These are phyloP conservation scores for Cantharis lateralis DNA, from an alignment of 2,888 invertebrate species.

Conservation along the genomic window DNA sequence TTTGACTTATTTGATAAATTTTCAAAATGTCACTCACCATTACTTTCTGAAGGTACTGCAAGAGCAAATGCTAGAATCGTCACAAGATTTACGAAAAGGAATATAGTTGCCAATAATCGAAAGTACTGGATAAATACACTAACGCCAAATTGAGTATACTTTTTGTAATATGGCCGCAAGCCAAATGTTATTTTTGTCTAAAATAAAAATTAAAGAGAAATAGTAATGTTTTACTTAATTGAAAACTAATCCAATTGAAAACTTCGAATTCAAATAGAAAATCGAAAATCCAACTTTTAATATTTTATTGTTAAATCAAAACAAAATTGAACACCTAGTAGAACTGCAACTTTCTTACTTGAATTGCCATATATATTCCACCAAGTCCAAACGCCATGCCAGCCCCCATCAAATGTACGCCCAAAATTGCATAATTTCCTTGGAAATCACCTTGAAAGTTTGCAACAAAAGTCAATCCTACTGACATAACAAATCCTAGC, in stretches of 20 bases:
- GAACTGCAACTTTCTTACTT: constrained; percentile 7
- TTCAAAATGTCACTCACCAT: neutral
- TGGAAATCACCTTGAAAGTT: constrained; percentile 20
- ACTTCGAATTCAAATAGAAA: too few species aligned
- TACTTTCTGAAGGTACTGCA: neutral
- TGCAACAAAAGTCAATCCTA: constrained; percentile 23
- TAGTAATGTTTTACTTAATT: too few species aligned
- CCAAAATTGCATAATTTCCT: neutral
- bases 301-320: neutral
- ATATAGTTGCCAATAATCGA: neutral
- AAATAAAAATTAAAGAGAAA: too few species aligned
- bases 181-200: neutral
- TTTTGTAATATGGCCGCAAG: neutral
- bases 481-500: constrained; percentile 10
- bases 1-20: too few species aligned
- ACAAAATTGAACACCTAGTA: neutral
- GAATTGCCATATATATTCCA: constrained; percentile 10
- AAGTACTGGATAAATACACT: neutral
- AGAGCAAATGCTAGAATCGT: neutral
- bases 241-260: too few species aligned
- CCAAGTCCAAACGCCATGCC: constrained; percentile 23
- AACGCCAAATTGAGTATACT: neutral
- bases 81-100: neutral
- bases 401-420: constrained; percentile 23
- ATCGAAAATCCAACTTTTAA: too few species aligned